Evolutionary conservation across 2,888 invertebrate species (phyloP).

Genomic region (Xanthia togata): DNA sequence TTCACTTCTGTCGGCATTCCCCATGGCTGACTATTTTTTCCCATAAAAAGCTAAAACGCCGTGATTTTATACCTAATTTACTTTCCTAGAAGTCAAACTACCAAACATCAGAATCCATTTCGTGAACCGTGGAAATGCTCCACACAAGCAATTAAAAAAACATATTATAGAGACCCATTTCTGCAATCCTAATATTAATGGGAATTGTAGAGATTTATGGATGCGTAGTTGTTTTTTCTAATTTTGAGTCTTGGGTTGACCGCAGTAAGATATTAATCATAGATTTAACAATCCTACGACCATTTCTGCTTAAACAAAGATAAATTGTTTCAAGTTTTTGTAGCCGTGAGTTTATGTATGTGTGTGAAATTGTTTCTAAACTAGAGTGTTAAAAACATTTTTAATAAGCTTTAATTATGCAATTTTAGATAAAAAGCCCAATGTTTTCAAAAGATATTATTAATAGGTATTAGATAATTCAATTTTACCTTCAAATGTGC

Average conservation of each 20-base stretch:
- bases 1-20: no score
- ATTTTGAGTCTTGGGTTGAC: slow-evolving; percentile 3
- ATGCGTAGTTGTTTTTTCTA: slow-evolving; percentile 4
- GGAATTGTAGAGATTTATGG: slow-evolving; percentile 3
- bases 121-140: not conserved
- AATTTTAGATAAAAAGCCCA: no score
- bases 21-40: no score
- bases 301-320: not conserved
- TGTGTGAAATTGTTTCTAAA: no score
- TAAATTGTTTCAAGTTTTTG: no score
- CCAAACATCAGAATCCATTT: not conserved
- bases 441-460: no score
- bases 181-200: slow-evolving; percentile 1
- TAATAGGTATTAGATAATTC: no score
- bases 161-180: not conserved
- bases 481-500: no score
- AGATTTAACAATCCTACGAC: slow-evolving; percentile 3
- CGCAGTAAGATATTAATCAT: slow-evolving; percentile 5
- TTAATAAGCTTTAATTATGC: not conserved
- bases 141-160: not conserved
- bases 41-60: no score
- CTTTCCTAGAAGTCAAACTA: not conserved
- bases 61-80: no score
- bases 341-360: no score
- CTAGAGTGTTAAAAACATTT: no score